Conservation (phyloP, 2,888 invertebrate genomes). For the Mesorhabditis spiculigera region DNA sequence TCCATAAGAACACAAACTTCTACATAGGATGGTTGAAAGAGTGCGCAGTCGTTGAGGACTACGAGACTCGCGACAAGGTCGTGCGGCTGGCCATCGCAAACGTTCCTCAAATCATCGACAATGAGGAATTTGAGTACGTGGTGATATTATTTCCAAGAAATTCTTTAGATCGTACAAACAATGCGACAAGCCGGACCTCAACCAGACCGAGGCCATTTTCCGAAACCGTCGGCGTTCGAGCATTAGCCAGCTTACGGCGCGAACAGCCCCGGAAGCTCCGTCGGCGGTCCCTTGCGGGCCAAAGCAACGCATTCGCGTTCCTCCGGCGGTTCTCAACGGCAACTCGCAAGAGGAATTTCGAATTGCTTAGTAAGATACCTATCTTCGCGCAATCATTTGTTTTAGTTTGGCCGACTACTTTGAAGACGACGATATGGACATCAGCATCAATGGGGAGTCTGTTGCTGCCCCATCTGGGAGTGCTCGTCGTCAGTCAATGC, state of each 20-base stretch:
- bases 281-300: background rate
- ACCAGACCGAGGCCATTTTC: background rate
- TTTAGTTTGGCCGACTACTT: background rate
- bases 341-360: background rate
- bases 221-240: background rate
- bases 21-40: background rate
- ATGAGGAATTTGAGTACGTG: background rate
- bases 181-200: background rate
- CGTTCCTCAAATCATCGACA: background rate
- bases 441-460: background rate
- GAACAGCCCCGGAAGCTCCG: background rate
- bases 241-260: background rate
- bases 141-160: background rate
- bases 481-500: background rate
- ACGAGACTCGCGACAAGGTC: background rate
- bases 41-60: background rate
- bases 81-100: background rate
- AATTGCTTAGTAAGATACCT: background rate
- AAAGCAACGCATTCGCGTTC: background rate
- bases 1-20: background rate
- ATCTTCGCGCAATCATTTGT: background rate
- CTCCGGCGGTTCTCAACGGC: background rate
- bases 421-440: conserved; percentile 6
- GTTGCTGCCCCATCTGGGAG: background rate
- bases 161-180: background rate